Percentiles rank a stretch among this genome's conserved stretches.
These are phyloP conservation scores for Brachystomella parvula DNA, from an alignment of 1,140 invertebrate species.

Conservation along the genomic window DNA sequence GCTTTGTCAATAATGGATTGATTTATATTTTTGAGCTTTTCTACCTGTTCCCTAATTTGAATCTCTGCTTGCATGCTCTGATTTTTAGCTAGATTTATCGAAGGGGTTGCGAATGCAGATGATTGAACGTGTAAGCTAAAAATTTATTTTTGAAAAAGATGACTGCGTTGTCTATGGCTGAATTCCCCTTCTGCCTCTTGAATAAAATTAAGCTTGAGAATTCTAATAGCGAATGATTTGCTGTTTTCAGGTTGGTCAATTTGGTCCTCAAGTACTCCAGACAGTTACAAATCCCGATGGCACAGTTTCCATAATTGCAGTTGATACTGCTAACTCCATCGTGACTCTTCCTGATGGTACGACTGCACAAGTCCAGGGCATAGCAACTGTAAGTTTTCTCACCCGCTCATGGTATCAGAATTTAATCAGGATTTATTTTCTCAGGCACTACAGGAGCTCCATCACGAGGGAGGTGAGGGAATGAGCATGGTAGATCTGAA, in stretches of 20 bases:
- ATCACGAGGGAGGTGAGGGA: conserved; percentile 39
- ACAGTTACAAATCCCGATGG: conserved; percentile 95
- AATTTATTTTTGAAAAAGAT: too few species aligned
- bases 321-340: conserved; percentile 87
- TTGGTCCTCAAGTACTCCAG: conserved; percentile 83
- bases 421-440: conserved; percentile 11
- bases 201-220: too few species aligned
- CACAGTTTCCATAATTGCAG: conserved; percentile 89
- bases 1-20: too few species aligned
- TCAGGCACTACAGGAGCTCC: conserved; percentile 18
- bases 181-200: too few species aligned
- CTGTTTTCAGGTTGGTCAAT: conserved; percentile 60
- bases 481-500: conserved; percentile 73
- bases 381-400: conserved; percentile 62
- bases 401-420: not conserved
- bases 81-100: too few species aligned
- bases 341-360: conserved; percentile 92
- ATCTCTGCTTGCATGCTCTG: too few species aligned
- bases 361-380: conserved; percentile 83
- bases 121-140: too few species aligned
- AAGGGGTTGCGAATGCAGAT: too few species aligned
- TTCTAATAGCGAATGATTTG: too few species aligned
- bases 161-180: too few species aligned
- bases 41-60: too few species aligned
- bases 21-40: too few species aligned